Base-by-base conservation (phyloP, 2,113 vertebrate species). In the Pseudorhombus dupliciocellatus region DNA sequence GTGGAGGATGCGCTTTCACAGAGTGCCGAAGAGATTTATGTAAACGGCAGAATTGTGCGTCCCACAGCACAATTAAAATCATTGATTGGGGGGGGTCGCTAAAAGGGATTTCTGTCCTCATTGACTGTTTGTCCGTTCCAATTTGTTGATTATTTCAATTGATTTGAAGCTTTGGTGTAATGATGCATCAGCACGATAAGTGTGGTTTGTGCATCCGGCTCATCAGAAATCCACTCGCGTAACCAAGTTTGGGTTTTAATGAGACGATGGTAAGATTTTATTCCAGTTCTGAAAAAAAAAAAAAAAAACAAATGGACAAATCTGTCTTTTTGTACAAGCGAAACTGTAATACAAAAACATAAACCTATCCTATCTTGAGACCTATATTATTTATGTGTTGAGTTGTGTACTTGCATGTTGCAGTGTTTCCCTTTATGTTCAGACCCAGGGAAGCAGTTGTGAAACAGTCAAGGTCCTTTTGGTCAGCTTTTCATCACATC, bases 141-240 rank as follows among this genome's bases (percentile, higher is more conserved):
- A 81, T 87, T 77, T 69, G 64, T 74, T 84, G 77, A 81, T 81
- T 78, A 79, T 83, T 88, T 79, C 55, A 71, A 79, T 66, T 69
- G 80, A 79, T 85, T 65, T 50, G 30, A 65, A 66, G 66, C 69
- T 53, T 48, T 21, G 34, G 14, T 48, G 60, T 11, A 21, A 74
- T 72, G 73, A 71, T 5, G 28, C 37, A 31, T 52, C 28, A 16
- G 52, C 2, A 7, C 7, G 50, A 3, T 4, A 26, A 67, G 14
- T 28, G 48, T 18, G 24, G 11, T 50, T 48, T 58, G 66, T 48
- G 28, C 25, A 46, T 53, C 18, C 46, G 1, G 9, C 9, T 62
- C 44, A 34, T 28, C 18, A 53, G 48, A n/a, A 30, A 54, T 15
- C 21, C 15, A 6, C 42, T 2, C 1, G 11, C 3, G 34, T 10